These are phyloP conservation scores for Psittacula derbiana DNA, from an alignment of 2,797 vertebrate species.

Conservation along the genomic window DNA sequence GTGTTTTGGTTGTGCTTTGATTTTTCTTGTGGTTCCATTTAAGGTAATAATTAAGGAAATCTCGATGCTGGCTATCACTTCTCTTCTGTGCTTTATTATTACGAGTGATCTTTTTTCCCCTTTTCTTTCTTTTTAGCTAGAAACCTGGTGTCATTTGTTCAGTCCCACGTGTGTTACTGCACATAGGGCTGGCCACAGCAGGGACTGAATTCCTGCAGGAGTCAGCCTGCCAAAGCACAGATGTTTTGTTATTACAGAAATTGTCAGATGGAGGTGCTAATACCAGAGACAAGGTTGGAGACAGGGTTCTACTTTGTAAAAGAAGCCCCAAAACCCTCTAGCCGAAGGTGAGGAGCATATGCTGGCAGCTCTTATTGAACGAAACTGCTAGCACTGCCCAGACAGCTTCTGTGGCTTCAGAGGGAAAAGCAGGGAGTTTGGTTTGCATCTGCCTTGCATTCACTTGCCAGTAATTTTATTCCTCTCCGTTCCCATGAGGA, in stretches of 20 bases:
- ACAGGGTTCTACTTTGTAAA: neutral
- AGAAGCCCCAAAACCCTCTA: fast-evolving
- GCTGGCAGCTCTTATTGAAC: neutral
- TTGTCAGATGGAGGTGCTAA: neutral
- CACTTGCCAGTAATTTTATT: neutral
- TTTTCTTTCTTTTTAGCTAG: neutral
- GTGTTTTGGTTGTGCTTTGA: neutral
- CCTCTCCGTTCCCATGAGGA: neutral
- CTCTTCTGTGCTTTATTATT: neutral
- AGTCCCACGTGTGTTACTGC: neutral
- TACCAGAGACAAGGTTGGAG: neutral
- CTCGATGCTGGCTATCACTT: neutral
- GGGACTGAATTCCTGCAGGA: neutral
- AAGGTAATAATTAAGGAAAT: neutral
- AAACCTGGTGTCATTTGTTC: neutral
- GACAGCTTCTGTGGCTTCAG: neutral
- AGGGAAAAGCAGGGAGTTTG: neutral
- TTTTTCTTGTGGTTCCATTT: neutral
- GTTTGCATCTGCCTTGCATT: neutral
- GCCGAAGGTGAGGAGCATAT: neutral
- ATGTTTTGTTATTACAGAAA: neutral
- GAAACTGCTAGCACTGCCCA: neutral
- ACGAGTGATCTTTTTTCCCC: neutral
- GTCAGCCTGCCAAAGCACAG: neutral
- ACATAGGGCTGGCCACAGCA: neutral